Base-by-base conservation (phyloP, 2,888 invertebrate species). In the Melanchra persicariae region DNA sequence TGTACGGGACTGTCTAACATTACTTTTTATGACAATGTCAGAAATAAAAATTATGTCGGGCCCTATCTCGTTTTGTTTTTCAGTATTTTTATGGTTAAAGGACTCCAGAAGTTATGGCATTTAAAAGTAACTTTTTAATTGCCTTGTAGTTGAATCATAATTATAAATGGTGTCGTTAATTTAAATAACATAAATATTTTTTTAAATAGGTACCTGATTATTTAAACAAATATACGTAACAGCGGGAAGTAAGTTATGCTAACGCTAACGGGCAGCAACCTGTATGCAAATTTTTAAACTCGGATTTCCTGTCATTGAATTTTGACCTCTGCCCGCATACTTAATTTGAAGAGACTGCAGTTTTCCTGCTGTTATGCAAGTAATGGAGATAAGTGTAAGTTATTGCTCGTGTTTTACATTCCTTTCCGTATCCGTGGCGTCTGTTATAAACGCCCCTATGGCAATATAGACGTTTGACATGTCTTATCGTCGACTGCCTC, bases 261-360 rank as follows among this genome's bases (percentile, higher is more conserved):
- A 52, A 60, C 19, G 10, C 22, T 58, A 52, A 55, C 59, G 12
- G 37, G 43, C 61, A 22, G 37, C 45, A 43, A 49, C 51, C 15
- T 15, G 37, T 59, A 77, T 74, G 51, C 64, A 65, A 64, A 61
- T 74, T 65, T n/a, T 60, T 45, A 57, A 60, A 81, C 69, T 47
- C 49, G 58, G 78, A 81, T 74, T 79, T 79, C 79, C 82, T 82
- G 74, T 60, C 66, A 67, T 70, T 79, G 67, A 79, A 72, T 77
- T 67, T 67, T 61, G 70, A 76, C 77, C 77, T 76, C 55, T 70
- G 40, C 40, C 15, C 34, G 51, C 15, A 59, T n/a, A 60, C 37
- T 17, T 51, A 57, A 57, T 37, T 47, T 62, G n/a, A 26, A 45
- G 54, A 54, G 1, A 24, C 17, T 55, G 49, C 34, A 57, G 62